Percentiles rank a stretch among this genome's conserved stretches.
phyloP scores from a whole-genome alignment of 2,888 invertebrate genomes.

The Ectropis crepuscularia region DNA sequence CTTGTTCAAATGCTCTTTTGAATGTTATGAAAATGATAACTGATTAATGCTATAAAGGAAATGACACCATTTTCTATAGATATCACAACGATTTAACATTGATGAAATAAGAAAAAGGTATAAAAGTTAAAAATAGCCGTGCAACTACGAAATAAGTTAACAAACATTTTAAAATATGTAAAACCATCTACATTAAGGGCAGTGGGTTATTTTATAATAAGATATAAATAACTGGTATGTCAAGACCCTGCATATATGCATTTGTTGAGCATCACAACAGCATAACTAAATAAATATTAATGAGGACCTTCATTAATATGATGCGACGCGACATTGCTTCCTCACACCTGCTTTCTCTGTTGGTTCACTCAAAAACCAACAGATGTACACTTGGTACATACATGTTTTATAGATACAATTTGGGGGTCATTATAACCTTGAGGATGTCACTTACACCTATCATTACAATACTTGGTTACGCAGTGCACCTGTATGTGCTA shows the following conservation, averaged over 20 bases:
- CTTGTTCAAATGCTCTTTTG: no score
- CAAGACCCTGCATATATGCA: slow-evolving; percentile 25
- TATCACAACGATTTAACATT: no score
- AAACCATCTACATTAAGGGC: slow-evolving; percentile 20
- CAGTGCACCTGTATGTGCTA: no score
- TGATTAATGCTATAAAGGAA: no score
- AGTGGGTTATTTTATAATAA: slow-evolving; percentile 25
- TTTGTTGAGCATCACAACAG: slow-evolving; percentile 25
- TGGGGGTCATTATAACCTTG: neutral
- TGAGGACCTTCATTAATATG: slow-evolving; percentile 41
- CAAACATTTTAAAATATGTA: slow-evolving; percentile 5
- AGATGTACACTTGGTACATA: slow-evolving; percentile 3
- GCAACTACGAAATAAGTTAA: neutral
- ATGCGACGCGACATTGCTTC: slow-evolving; percentile 33
- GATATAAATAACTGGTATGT: slow-evolving; percentile 18
- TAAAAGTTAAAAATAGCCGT: neutral
- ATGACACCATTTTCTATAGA: no score
- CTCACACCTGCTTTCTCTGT: slow-evolving; percentile 41
- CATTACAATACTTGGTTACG: no score
- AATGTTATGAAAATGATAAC: no score
- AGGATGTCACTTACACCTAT: no score
- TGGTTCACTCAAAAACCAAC: slow-evolving; percentile 31
- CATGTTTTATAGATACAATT: neutral
- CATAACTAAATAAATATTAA: slow-evolving; percentile 38
- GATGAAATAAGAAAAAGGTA: no score